Percentiles rank a stretch among this genome's conserved stretches.
phyloP scores from a whole-genome alignment of 2,888 invertebrate genomes.

The Xylota segnis region DNA sequence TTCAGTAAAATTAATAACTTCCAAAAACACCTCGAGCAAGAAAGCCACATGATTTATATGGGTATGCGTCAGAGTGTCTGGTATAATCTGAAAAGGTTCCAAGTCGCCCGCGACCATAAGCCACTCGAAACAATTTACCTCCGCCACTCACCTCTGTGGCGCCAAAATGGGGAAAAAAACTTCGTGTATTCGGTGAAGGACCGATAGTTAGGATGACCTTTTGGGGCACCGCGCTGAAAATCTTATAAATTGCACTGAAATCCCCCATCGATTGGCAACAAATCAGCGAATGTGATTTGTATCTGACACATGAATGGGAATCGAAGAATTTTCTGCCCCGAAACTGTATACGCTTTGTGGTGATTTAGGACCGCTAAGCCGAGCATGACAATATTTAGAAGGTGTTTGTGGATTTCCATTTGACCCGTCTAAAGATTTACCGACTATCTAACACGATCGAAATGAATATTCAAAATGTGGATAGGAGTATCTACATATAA shows the following conservation, averaged over 20 bases:
- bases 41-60: slow-evolving; percentile 50
- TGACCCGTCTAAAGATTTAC: slow-evolving; percentile 38
- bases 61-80: slow-evolving; percentile 45
- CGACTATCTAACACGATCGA: slow-evolving; percentile 40
- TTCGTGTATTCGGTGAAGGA: slow-evolving; percentile 15
- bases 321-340: slow-evolving; percentile 20
- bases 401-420: slow-evolving; percentile 1
- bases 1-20: slow-evolving; percentile 16
- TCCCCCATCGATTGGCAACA: slow-evolving; percentile 45
- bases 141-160: slow-evolving; percentile 32
- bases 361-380: not conserved
- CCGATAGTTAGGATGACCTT: slow-evolving; percentile 43
- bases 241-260: slow-evolving; percentile 1
- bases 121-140: slow-evolving; percentile 27
- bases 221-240: slow-evolving; percentile 27
- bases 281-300: slow-evolving; percentile 64
- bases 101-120: slow-evolving; percentile 32
- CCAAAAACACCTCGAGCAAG: slow-evolving; percentile 41
- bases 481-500: slow-evolving; percentile 9
- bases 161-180: slow-evolving; percentile 38
- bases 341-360: not conserved
- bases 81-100: slow-evolving; percentile 33
- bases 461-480: slow-evolving; percentile 31
- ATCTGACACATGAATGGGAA: slow-evolving; percentile 66
- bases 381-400: not conserved